Evolutionary conservation across 2,797 vertebrate genomes (phyloP).

Genomic region (Heteromormyrus szaboi): DNA sequence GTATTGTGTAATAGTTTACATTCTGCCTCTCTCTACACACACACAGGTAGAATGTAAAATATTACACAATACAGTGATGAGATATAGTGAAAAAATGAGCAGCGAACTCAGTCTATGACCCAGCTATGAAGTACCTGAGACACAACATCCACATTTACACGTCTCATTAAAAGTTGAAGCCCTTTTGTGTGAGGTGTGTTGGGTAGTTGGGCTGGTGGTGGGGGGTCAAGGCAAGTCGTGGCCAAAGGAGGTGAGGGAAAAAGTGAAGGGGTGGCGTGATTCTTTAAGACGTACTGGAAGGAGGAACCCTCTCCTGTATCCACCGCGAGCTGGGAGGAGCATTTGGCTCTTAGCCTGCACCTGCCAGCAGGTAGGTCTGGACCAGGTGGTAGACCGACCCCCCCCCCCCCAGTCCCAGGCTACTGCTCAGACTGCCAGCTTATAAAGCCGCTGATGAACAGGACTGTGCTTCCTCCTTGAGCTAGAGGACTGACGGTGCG

Average conservation of each 20-base stretch:
- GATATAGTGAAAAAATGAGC: not conserved
- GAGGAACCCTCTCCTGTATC: not conserved
- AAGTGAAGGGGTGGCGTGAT: not conserved
- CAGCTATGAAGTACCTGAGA: not conserved
- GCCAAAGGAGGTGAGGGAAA: not conserved
- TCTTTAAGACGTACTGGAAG: conserved; percentile 11
- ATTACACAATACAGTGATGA: not conserved
- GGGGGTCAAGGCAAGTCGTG: not conserved
- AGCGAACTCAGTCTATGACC: not conserved
- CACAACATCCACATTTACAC: not conserved
- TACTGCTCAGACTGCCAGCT: not conserved
- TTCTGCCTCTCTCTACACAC: not conserved
- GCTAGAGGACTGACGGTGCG: not conserved
- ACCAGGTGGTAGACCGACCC: not conserved
- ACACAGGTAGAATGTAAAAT: not conserved
- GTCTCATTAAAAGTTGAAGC: not conserved
- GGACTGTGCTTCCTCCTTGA: not conserved
- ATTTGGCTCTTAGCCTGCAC: not conserved
- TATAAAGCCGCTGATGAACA: not conserved
- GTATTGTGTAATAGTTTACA: not conserved
- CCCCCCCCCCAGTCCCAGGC: not conserved
- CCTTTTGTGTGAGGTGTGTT: not conserved
- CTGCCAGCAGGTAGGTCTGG: not conserved
- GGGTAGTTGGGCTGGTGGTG: not conserved
- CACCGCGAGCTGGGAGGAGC: not conserved